Conservation (phyloP, 1,140 invertebrate genomes). For the Macrocentrus cingulum region DNA sequence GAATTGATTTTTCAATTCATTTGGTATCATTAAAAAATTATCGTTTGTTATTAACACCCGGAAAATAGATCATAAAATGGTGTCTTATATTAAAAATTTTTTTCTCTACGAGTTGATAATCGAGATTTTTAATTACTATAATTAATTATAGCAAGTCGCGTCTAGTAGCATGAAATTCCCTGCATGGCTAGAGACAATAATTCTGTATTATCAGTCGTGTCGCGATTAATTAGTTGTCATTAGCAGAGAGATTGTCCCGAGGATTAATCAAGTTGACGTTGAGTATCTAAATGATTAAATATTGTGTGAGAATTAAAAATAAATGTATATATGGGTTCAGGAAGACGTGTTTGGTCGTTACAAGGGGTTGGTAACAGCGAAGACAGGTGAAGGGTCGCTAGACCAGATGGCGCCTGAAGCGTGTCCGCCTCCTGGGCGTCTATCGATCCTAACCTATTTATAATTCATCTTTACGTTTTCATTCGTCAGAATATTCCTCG, state of each 20-base stretch:
- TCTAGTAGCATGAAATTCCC: too few relatives aligned
- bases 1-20: too few relatives aligned
- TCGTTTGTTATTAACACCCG: too few relatives aligned
- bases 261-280: too few relatives aligned
- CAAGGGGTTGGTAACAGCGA: constrained; percentile 35
- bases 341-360: constrained; percentile 4
- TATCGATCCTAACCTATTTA: constrained; percentile 56
- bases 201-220: too few relatives aligned
- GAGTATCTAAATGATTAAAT: too few relatives aligned
- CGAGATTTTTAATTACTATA: background rate
- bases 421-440: constrained; percentile 39
- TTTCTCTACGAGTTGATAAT: background rate
- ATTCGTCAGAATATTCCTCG: constrained; percentile 44
- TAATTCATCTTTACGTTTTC: constrained; percentile 53
- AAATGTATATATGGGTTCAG: background rate
- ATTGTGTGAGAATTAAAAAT: constrained; percentile 9
- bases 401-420: constrained; percentile 50
- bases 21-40: too few relatives aligned
- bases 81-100: too few relatives aligned
- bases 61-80: too few relatives aligned
- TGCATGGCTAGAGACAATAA: too few relatives aligned
- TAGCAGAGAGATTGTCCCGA: too few relatives aligned
- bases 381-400: constrained; percentile 36
- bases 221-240: too few relatives aligned
- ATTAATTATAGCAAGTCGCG: background rate